These are phyloP conservation scores for Heterochromis multidens DNA, from an alignment of 2,113 vertebrate genomes.

Conservation along the genomic window DNA sequence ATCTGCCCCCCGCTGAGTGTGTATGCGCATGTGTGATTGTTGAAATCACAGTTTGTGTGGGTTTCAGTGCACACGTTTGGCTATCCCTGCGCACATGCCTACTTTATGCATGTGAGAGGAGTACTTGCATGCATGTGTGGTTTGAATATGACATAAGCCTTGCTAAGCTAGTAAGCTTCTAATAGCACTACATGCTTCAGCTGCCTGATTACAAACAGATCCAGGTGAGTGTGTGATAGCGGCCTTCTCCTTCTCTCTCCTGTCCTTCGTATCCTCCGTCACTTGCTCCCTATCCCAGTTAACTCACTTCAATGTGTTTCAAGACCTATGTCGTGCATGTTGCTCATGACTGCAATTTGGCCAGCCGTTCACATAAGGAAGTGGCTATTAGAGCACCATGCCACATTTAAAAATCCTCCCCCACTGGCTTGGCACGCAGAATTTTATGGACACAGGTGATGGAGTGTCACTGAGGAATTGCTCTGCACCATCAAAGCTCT, in stretches of 20 bases:
- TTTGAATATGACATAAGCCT: slow-evolving; percentile 23
- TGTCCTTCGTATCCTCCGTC: background rate
- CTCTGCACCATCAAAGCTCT: slow-evolving; percentile 50
- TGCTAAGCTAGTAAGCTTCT: background rate
- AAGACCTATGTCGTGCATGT: slow-evolving; percentile 34
- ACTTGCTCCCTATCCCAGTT: background rate
- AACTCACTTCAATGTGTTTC: slow-evolving; percentile 46
- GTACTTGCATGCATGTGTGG: slow-evolving; percentile 2
- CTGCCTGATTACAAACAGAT: slow-evolving; percentile 65
- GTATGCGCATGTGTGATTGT: slow-evolving; percentile 15
- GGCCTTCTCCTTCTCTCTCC: background rate
- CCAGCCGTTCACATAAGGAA: slow-evolving; percentile 54
- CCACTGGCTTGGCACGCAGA: slow-evolving; percentile 10
- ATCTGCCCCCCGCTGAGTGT: slow-evolving; percentile 6
- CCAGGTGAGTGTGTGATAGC: slow-evolving; percentile 51
- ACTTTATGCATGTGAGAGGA: background rate
- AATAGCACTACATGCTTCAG: slow-evolving; percentile 33
- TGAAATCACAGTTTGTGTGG: slow-evolving; percentile 33
- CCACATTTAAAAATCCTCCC: slow-evolving; percentile 38
- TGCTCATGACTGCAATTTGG: slow-evolving; percentile 65
- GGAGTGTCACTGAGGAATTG: slow-evolving; percentile 64
- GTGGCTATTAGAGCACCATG: slow-evolving; percentile 39
- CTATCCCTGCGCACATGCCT: background rate
- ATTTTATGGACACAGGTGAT: slow-evolving; percentile 58
- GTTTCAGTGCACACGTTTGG: background rate